phyloP scores from a whole-genome alignment of 2,113 vertebrate genomes.

The Lagopus leucura region DNA sequence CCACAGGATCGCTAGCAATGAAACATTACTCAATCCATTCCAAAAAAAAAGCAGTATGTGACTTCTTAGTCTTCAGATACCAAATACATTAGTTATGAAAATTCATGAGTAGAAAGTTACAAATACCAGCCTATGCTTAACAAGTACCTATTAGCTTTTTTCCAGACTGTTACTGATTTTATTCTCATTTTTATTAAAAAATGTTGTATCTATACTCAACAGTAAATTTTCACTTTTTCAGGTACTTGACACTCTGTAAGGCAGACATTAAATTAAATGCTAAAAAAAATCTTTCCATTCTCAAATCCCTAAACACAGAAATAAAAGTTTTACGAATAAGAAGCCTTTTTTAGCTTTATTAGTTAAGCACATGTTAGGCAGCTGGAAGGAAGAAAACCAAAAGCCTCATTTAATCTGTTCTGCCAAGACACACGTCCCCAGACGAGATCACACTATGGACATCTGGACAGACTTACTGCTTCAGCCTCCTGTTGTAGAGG shows the following conservation, averaged over 20 bases:
- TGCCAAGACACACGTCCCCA: slow-evolving; percentile 74
- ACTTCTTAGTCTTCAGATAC: neutral
- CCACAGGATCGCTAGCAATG: neutral
- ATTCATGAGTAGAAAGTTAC: neutral
- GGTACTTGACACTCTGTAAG: neutral
- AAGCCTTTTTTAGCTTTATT: neutral
- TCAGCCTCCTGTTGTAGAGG: slow-evolving; percentile 87
- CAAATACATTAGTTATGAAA: neutral
- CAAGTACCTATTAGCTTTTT: neutral
- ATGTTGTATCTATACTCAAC: neutral
- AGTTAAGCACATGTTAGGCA: slow-evolving; percentile 43
- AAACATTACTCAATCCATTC: neutral
- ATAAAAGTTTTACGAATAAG: neutral
- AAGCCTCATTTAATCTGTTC: neutral
- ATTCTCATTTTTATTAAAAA: neutral
- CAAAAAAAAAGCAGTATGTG: neutral
- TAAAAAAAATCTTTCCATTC: neutral
- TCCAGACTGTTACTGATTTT: neutral
- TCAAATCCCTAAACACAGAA: neutral
- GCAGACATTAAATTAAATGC: neutral
- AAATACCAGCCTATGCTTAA: neutral
- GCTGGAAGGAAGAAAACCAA: slow-evolving; percentile 39
- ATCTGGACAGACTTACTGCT: slow-evolving; percentile 82
- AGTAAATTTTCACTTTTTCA: neutral
- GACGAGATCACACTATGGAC: slow-evolving; percentile 11